phyloP scores from a whole-genome alignment of 1,140 invertebrate species.

The Akabosia matsudoensis region DNA sequence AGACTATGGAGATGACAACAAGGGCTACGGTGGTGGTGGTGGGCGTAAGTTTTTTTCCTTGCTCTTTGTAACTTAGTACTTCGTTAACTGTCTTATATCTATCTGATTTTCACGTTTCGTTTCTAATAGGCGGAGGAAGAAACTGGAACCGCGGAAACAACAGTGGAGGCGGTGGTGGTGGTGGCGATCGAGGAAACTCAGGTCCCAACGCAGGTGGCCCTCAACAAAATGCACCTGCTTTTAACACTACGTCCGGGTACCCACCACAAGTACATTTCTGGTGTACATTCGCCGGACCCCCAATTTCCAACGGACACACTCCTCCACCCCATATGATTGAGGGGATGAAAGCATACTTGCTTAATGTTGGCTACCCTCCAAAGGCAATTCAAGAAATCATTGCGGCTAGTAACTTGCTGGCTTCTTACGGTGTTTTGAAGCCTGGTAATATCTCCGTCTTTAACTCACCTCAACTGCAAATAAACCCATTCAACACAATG shows the following conservation, averaged over 20 bases:
- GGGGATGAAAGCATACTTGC: constrained; percentile 45
- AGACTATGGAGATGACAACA: constrained; percentile 35
- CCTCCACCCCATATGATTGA: constrained; percentile 46
- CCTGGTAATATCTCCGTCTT: constrained; percentile 47
- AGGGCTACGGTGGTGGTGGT: constrained; percentile 32
- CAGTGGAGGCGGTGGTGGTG: constrained; percentile 31
- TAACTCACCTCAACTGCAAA: constrained; percentile 41
- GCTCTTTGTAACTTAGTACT: too few species aligned
- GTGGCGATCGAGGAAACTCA: constrained; percentile 15
- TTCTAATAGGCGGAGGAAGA: constrained; percentile 27
- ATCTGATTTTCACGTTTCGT: too few species aligned
- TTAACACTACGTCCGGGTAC: constrained; percentile 29
- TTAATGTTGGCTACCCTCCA: constrained; percentile 44
- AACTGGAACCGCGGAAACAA: constrained; percentile 39
- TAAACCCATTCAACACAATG: constrained; percentile 42
- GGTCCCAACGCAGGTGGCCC: constrained; percentile 10
- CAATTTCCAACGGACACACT: constrained; percentile 46
- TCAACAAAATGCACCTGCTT: constrained; percentile 26
- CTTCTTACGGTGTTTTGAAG: constrained; percentile 45
- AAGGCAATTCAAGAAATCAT: constrained; percentile 46
- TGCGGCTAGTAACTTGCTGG: constrained; percentile 43
- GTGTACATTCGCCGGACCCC: constrained; percentile 47
- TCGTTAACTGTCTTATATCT: background rate
- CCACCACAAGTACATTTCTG: constrained; percentile 47
- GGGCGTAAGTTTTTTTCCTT: background rate